A percentile compares a stretch with the other conserved stretches of the same genome.
Evolutionary conservation across 2,888 invertebrate genomes (phyloP).

Genomic region (Ophion ellenae): DNA sequence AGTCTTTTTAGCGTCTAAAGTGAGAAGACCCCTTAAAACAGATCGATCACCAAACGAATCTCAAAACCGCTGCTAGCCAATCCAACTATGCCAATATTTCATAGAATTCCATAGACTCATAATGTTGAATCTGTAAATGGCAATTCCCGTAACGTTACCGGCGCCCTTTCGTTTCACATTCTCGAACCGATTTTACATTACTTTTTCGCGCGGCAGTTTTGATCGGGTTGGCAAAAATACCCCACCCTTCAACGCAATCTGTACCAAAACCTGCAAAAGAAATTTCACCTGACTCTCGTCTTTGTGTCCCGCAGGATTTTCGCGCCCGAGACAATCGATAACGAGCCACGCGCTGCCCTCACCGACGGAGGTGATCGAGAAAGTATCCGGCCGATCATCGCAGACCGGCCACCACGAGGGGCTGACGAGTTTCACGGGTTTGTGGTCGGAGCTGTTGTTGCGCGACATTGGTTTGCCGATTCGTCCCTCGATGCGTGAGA

Average conservation of each 20-base stretch:
- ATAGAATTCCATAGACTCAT: not conserved
- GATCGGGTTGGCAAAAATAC: no score
- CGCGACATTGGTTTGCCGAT: constrained; percentile 89
- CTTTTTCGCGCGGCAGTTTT: no score
- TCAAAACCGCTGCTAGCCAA: no score
- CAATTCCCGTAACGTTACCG: no score
- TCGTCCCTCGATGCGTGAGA: constrained; percentile 83
- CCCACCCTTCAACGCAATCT: no score
- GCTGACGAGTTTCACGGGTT: constrained; percentile 90
- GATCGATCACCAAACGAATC: no score
- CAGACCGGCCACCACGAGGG: constrained; percentile 89
- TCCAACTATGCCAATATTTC: not conserved
- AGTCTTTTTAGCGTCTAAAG: no score
- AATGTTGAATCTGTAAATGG: no score
- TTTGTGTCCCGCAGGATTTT: constrained; percentile 80
- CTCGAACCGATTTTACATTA: no score
- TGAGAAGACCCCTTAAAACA: no score
- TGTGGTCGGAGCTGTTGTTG: constrained; percentile 91
- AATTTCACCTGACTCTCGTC: not conserved
- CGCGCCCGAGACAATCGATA: constrained; percentile 84
- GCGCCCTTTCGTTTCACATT: no score
- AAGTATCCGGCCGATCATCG: constrained; percentile 85
- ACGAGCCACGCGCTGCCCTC: constrained; percentile 87
- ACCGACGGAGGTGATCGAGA: constrained; percentile 86
- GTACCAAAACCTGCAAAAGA: not conserved